Conservation (phyloP, 2,113 vertebrate species). For the Lanius ludovicianus region DNA sequence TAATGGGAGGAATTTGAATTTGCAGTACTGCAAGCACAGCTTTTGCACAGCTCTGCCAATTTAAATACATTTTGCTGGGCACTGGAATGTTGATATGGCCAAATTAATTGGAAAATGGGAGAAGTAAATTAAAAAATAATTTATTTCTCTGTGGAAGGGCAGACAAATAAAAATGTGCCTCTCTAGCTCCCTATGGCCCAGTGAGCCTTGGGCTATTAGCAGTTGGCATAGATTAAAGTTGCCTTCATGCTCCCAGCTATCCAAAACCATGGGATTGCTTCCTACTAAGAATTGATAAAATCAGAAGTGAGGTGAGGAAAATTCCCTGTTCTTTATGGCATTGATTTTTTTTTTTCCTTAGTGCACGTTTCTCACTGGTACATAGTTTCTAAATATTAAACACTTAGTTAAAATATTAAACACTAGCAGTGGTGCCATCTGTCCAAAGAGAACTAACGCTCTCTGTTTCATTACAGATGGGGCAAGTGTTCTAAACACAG, state of each 20-base stretch:
- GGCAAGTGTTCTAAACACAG: background rate
- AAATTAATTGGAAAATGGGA: conserved; percentile 48
- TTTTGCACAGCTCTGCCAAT: conserved; percentile 1
- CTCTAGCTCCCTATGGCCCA: background rate
- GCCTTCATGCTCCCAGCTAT: background rate
- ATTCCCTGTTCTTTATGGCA: background rate
- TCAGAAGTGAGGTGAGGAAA: background rate
- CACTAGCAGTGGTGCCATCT: background rate
- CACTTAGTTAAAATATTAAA: background rate
- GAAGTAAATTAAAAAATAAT: conserved; percentile 23
- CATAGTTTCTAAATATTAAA: background rate
- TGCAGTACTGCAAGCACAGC: background rate
- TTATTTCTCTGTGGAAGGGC: background rate
- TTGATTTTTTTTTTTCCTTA: background rate
- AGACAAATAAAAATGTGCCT: background rate
- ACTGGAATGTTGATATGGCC: background rate
- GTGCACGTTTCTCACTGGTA: background rate
- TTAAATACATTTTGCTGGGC: background rate
- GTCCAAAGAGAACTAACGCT: background rate
- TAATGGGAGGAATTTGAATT: conserved; percentile 5
- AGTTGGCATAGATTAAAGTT: background rate
- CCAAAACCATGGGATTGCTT: background rate
- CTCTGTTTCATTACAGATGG: background rate
- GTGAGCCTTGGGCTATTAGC: background rate
- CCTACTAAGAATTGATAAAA: background rate